phyloP scores from a whole-genome alignment of 1,140 invertebrate species.

The Ptiloglossa arizonensis region DNA sequence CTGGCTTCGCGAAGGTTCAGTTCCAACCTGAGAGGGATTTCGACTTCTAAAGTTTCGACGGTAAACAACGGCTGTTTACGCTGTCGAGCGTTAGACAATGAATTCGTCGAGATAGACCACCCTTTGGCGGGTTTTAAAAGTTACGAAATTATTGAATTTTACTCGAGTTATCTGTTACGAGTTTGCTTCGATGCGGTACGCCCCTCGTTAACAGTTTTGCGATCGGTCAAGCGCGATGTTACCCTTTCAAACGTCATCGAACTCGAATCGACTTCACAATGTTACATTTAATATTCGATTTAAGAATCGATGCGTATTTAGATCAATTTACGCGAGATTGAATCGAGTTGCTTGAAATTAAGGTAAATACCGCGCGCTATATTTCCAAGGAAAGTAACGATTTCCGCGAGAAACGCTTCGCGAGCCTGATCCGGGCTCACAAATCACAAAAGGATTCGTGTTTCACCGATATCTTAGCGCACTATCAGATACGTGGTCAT shows the following conservation, averaged over 20 bases:
- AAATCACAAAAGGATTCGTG: slow-evolving; percentile 23
- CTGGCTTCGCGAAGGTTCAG: slow-evolving; percentile 25
- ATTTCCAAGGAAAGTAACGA: neutral
- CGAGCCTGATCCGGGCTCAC: neutral
- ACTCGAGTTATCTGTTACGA: neutral
- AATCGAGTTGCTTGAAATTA: neutral
- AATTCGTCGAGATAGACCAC: slow-evolving; percentile 9
- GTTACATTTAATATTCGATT: too few species aligned
- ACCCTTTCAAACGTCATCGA: too few species aligned
- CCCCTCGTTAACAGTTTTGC: neutral
- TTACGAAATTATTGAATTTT: neutral
- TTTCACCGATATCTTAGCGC: neutral
- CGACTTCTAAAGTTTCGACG: slow-evolving; percentile 1
- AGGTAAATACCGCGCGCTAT: neutral
- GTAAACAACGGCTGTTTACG: slow-evolving; percentile 46
- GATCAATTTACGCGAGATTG: too few species aligned
- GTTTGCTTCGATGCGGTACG: neutral
- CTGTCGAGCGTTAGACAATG: slow-evolving; percentile 15
- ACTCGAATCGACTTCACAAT: too few species aligned
- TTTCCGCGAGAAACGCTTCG: neutral
- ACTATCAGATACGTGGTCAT: neutral
- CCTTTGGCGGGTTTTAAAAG: neutral
- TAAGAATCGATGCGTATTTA: too few species aligned
- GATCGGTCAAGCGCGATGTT: neutral
- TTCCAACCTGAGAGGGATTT: slow-evolving; percentile 10